Base-by-base conservation (phyloP, 2,888 invertebrate genomes). In the Copidosoma aretas region DNA sequence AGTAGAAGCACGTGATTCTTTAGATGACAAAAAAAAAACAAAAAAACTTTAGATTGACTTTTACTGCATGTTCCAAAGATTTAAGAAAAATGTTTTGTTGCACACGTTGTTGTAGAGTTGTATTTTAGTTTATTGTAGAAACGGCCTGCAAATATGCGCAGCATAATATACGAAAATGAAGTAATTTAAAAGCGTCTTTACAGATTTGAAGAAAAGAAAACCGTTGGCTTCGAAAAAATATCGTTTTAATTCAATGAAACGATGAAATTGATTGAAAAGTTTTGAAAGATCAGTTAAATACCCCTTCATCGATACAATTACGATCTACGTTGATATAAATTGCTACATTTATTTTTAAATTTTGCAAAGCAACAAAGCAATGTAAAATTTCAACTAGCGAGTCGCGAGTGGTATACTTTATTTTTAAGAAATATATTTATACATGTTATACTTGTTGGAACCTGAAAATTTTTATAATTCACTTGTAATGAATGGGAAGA, bases 1-100 rank as follows among this genome's bases (percentile, higher is more conserved):
- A 64, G 2, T 67, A 70, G 63, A 52, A 52, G 54, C 46, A 57
- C 54, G 43, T 54, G 61, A 65, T 53, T 49, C n/a, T 21, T 57
- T 61, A 60, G 64, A 19, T 39, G 25, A 51, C n/a, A 24, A 41
- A 15, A 53, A 21, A 32, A 32, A 43, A 51, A 19, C 24, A 41
- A 10, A 53, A 25, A 32, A 32, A 32, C 22, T 58, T 46, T 64
- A 53, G 62, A 58, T 15, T 10, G 22, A 32, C 32, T 32, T 32
- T 41, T 54, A 64, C 25, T 52, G 25, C 41, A 24, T 41, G 24
- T n/a, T 15, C 49, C 57, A 2, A 53, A 51, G 61, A 64, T 60
- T 59, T 32, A 41, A n/a, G 21, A 39, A 62, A 32, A 12, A 63
- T 70, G 60, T 63, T 25, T 60, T 43, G 46, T 51, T 63, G 56